Evolutionary conservation across 2,888 invertebrate species (phyloP), one percentile per base, ranked within the genome.

Genomic region (Synergus japonicus): DNA sequence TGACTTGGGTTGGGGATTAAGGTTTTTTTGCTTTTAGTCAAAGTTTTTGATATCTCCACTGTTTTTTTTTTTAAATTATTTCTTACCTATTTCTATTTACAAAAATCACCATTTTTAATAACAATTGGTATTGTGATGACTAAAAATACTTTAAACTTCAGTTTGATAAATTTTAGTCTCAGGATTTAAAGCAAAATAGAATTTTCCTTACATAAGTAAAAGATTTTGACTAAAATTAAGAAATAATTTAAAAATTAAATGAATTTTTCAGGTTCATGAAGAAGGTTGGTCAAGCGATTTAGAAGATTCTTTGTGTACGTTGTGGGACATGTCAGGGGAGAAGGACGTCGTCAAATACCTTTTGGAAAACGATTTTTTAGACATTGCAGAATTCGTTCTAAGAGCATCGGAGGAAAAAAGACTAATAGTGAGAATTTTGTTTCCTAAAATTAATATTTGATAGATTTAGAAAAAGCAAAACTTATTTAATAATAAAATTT

Each of bases 291-390:
- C 93, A 78, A 93, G 94, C 80, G 92, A 94, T 0, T 92, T 96
- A 73, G 97, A 97, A 92, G 94, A 94, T 41, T 95, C 97, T 87
- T 93, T 97, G 58, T 96, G 96, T 88, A 94, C 95, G 8, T 90
- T 97, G 0, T 97, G 97, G 97, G 97, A 97, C 86, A 97, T 97
- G 96, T 96, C 97, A 0, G 93, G 95, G 0, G 96, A 97, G 85
- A 94, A 94, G 83, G 97, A 96, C 88, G 96, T 97, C 0, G 96
- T 96, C 12, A 88, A 94, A 64, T 95, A 95, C 88, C 92, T 97
- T 13, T 92, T 95, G 78, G 93, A 95, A 85, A 94, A 96, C 82
- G 94, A 96, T 82, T 95, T 95, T 80, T 93, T 96, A 5, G 94
- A 95, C 78, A 92, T 97, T 22, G 94, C 96, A 18, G 93, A 94